These are phyloP conservation scores for Globodera ellingtonae DNA, from an alignment of 1,140 invertebrate species.

Conservation along the genomic window DNA sequence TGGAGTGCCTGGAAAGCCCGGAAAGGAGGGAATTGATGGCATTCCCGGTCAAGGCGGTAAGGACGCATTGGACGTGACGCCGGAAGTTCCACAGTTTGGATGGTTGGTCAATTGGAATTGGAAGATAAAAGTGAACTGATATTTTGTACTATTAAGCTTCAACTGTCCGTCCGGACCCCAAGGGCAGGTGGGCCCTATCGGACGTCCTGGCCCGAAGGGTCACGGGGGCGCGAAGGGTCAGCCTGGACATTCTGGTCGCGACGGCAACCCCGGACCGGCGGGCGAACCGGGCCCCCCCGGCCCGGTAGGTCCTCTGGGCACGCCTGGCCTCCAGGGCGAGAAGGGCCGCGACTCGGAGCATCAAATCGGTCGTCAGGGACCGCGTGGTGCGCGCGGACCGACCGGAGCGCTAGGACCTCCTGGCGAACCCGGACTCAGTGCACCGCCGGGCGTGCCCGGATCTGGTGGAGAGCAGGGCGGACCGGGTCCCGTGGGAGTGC, in stretches of 20 bases:
- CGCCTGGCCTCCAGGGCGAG: slow-evolving; percentile 11
- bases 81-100: slow-evolving; percentile 48
- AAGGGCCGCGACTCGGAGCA: neutral
- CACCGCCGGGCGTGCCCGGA: slow-evolving; percentile 28
- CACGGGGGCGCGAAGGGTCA: slow-evolving; percentile 57
- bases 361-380: slow-evolving; percentile 14
- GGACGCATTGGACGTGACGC: slow-evolving; percentile 54
- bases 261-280: slow-evolving; percentile 55
- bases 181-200: slow-evolving; percentile 58
- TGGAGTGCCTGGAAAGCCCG: slow-evolving; percentile 43
- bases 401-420: slow-evolving; percentile 3
- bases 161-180: slow-evolving; percentile 56
- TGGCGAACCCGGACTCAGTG: slow-evolving; percentile 11
- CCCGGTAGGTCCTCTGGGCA: slow-evolving; percentile 11
- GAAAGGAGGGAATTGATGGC: slow-evolving; percentile 48
- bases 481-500: slow-evolving; percentile 21
- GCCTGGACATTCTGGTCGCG: slow-evolving; percentile 53
- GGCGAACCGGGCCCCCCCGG: slow-evolving; percentile 45
- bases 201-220: slow-evolving; percentile 58
- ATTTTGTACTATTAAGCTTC: slow-evolving; percentile 32
- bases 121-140: neutral
- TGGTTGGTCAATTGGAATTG: slow-evolving; percentile 3
- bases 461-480: slow-evolving; percentile 25
- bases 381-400: slow-evolving; percentile 7
- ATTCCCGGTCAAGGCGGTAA: slow-evolving; percentile 49